A percentile compares a stretch with the other conserved stretches of the same genome.
These are phyloP conservation scores for Limnodromus scolopaceus DNA, from an alignment of 2,797 vertebrate species.

Conservation along the genomic window DNA sequence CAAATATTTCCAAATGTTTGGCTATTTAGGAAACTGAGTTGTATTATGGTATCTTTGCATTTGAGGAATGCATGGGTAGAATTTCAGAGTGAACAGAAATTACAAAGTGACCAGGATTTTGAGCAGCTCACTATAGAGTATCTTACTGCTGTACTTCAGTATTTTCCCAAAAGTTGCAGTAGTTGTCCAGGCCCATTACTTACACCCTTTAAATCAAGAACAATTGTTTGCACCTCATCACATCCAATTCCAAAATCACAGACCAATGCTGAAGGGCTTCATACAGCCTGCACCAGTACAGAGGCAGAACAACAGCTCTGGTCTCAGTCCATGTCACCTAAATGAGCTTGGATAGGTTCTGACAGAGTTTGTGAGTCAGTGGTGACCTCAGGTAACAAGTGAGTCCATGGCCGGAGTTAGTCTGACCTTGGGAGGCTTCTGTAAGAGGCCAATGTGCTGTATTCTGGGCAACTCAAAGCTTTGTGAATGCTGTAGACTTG, in stretches of 20 bases:
- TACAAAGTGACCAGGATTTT: background rate
- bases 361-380: background rate
- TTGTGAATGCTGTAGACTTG: background rate
- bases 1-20: background rate
- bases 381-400: background rate
- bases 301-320: background rate
- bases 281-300: rapidly evolving
- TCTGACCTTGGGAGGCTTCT: background rate
- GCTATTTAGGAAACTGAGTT: rapidly evolving
- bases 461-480: background rate
- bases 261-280: background rate
- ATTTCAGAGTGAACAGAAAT: background rate
- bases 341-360: background rate
- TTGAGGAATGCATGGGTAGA: background rate
- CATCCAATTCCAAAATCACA: background rate
- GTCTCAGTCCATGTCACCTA: rapidly evolving
- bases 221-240: background rate
- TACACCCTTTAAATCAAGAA: background rate
- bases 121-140: background rate
- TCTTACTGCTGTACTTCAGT: background rate
- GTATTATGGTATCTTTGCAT: background rate
- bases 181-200: background rate
- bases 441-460: background rate
- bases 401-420: background rate
- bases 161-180: background rate